A percentile compares a stretch with the other conserved stretches of the same genome.
These are phyloP conservation scores for Gallinago stenura DNA, from an alignment of 2,797 vertebrate genomes.

Conservation along the genomic window DNA sequence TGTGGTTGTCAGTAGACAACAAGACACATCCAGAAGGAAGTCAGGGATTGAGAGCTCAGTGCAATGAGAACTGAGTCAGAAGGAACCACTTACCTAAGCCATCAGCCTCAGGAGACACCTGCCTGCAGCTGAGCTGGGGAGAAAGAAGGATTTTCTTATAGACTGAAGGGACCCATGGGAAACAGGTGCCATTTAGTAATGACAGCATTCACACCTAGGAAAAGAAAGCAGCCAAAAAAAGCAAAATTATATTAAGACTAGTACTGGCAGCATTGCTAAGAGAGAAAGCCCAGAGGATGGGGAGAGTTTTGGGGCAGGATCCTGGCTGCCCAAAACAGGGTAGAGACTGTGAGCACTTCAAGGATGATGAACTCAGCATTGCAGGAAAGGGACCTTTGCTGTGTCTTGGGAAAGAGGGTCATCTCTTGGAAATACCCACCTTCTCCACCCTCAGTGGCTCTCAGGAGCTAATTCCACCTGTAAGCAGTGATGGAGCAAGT, in stretches of 20 bases:
- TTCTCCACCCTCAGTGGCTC: fast-evolving
- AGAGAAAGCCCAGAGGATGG: not conserved
- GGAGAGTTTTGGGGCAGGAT: not conserved
- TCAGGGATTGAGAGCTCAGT: not conserved
- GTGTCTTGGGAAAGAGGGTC: not conserved
- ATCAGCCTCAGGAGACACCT: not conserved
- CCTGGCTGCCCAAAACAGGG: not conserved
- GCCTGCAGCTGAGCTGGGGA: not conserved
- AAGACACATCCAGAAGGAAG: not conserved
- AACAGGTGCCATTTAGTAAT: not conserved
- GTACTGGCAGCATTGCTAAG: not conserved
- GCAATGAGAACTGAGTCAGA: not conserved
- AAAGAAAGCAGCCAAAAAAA: not conserved
- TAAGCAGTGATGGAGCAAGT: not conserved
- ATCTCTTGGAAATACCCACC: not conserved
- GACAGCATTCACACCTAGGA: not conserved
- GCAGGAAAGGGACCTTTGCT: not conserved
- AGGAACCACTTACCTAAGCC: not conserved
- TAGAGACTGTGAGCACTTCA: not conserved
- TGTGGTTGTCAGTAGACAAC: not conserved
- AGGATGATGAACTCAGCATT: not conserved
- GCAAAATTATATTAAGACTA: not conserved
- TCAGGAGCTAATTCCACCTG: not conserved
- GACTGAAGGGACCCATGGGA: not conserved
- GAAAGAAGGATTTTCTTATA: not conserved